Conservation (phyloP, 2,113 vertebrate genomes). For the Notiomystis cincta region DNA sequence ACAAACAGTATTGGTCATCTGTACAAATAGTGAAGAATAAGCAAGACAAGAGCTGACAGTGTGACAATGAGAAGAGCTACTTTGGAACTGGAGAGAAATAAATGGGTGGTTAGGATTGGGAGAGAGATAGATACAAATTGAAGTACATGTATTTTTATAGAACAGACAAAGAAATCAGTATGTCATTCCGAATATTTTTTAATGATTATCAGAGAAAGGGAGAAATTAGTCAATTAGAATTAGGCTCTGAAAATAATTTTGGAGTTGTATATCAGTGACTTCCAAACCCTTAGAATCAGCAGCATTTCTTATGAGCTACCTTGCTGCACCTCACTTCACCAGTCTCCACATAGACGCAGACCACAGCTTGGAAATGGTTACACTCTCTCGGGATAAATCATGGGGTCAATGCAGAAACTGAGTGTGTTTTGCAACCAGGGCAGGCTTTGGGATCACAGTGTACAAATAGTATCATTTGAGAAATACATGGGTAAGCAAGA, state of each 20-base stretch:
- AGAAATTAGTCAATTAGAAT: neutral
- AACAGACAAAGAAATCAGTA: neutral
- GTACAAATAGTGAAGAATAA: neutral
- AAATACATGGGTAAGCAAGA: neutral
- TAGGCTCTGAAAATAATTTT: neutral
- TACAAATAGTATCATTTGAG: neutral
- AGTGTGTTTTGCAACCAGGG: neutral
- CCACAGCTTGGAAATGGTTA: neutral
- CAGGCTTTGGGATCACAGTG: neutral
- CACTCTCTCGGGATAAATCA: neutral
- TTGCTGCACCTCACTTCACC: neutral
- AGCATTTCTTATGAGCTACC: neutral
- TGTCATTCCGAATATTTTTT: neutral
- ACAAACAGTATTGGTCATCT: neutral
- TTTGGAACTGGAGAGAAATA: neutral
- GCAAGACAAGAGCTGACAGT: neutral
- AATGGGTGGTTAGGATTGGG: neutral
- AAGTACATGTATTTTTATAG: neutral
- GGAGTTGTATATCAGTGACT: neutral
- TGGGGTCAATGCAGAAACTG: neutral
- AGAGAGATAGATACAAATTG: neutral
- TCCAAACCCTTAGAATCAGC: neutral
- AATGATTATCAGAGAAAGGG: neutral
- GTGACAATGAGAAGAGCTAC: neutral
- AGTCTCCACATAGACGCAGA: neutral